Evolutionary conservation across 2,113 vertebrate species (phyloP).

Genomic region (Sorex fumeus): DNA sequence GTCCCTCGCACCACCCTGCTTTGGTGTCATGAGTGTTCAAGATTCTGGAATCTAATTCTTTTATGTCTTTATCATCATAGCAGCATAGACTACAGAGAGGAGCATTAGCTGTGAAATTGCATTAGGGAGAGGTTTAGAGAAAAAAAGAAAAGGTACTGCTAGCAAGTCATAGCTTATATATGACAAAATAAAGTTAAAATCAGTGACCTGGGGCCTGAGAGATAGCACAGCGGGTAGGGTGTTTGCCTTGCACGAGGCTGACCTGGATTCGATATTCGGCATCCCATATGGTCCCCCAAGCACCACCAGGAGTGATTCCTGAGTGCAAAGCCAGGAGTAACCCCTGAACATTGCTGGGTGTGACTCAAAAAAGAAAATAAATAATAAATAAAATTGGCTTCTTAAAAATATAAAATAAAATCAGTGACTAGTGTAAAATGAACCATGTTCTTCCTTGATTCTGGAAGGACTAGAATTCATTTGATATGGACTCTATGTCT

Average conservation of each 20-base stretch:
- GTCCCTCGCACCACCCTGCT: no score
- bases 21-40: background rate
- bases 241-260: no score
- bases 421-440: background rate
- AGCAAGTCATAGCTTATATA: background rate
- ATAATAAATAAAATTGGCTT: no score
- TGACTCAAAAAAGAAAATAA: no score
- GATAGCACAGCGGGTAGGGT: no score
- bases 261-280: no score
- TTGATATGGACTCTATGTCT: background rate
- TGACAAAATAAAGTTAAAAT: slow-evolving; percentile 7
- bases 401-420: no score
- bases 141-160: background rate
- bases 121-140: background rate
- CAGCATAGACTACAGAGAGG: background rate
- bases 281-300: no score
- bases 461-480: background rate
- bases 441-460: background rate
- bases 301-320: no score
- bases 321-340: no score
- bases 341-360: no score
- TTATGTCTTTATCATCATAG: background rate
- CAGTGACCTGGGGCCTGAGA: no score
- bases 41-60: background rate
- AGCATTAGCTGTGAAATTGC: background rate